A percentile compares a stretch with the other conserved stretches of the same genome.
phyloP scores from a whole-genome alignment of 2,113 vertebrate genomes.

The Phasianus colchicus region DNA sequence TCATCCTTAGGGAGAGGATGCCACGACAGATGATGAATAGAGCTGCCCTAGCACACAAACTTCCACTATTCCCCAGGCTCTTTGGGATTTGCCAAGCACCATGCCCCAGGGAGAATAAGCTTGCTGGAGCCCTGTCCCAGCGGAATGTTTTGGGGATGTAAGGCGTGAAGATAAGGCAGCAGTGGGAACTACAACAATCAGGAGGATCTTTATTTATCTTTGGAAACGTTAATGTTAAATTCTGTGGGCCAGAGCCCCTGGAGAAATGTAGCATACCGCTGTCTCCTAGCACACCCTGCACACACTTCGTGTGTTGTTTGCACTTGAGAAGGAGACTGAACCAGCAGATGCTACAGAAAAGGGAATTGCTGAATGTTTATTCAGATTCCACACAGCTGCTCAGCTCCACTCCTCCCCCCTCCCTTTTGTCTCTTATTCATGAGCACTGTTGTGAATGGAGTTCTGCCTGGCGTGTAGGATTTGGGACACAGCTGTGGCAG shows the following conservation, averaged over 20 bases:
- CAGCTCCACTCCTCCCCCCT: slow-evolving; percentile 32
- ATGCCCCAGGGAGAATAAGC: not conserved
- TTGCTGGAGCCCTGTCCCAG: not conserved
- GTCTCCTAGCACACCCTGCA: not conserved
- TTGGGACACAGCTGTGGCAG: slow-evolving; percentile 60
- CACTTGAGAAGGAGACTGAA: slow-evolving; percentile 11
- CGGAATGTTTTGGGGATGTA: not conserved
- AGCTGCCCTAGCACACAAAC: not conserved
- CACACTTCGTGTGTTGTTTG: slow-evolving; percentile 17
- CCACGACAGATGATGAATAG: not conserved
- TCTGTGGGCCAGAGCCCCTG: not conserved
- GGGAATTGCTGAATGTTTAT: slow-evolving; percentile 55
- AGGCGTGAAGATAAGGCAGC: not conserved
- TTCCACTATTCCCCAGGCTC: not conserved
- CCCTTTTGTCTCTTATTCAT: slow-evolving; percentile 69
- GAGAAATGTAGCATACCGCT: not conserved
- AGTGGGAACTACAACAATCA: not conserved
- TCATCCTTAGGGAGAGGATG: not conserved
- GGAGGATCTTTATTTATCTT: not conserved
- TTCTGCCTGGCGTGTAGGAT: slow-evolving; percentile 37
- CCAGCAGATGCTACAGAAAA: slow-evolving; percentile 54
- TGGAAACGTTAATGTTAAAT: not conserved
- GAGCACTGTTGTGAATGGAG: slow-evolving; percentile 34
- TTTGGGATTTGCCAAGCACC: not conserved
- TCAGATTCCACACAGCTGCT: slow-evolving; percentile 65